Conservation (phyloP, 2,888 invertebrate genomes). For the Pristionchus exspectatus region DNA sequence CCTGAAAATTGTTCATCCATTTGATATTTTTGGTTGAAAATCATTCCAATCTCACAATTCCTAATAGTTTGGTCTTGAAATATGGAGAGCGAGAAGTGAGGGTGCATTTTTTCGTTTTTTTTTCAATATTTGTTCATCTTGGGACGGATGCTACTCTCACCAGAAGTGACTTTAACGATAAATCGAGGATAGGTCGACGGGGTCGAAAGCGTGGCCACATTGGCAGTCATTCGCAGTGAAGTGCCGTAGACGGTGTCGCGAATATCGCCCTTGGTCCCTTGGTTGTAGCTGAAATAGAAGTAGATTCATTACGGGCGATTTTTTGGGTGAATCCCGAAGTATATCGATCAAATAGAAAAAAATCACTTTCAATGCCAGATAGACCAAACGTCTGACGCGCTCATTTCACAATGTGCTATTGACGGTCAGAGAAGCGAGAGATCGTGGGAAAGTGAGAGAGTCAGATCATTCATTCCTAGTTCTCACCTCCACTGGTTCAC, state of each 20-base stretch:
- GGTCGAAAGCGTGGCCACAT: not conserved
- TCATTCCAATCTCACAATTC: no score
- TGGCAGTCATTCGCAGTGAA: not conserved
- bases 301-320: not conserved
- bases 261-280: not conserved
- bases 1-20: no score
- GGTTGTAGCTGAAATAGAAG: not conserved
- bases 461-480: no score
- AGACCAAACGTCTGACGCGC: no score
- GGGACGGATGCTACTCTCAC: not conserved
- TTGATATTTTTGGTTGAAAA: no score
- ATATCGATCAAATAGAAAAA: no score
- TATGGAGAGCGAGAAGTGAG: no score
- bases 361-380: no score
- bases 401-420: not conserved
- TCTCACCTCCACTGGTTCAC: not conserved
- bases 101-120: no score
- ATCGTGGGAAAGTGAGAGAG: not conserved
- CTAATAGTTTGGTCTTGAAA: no score
- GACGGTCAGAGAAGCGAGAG: not conserved
- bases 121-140: no score
- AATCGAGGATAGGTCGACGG: conserved; percentile 1
- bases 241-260: not conserved
- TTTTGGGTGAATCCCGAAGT: not conserved
- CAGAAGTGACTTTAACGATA: conserved; percentile 1